These are phyloP conservation scores for Meandrusa payeni DNA, from an alignment of 2,888 invertebrate genomes.

Conservation along the genomic window DNA sequence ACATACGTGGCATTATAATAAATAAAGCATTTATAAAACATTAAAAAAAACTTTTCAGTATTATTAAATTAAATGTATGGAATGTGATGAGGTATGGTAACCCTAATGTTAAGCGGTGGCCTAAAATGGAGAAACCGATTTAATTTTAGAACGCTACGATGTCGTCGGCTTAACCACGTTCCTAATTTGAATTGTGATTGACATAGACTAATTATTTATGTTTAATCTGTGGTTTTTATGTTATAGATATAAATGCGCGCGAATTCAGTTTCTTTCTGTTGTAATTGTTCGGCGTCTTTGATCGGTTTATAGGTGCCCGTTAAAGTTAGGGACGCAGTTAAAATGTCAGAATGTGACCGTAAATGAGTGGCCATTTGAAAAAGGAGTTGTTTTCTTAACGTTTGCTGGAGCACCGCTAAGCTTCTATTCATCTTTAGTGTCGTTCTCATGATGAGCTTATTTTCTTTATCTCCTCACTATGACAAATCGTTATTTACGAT, in stretches of 20 bases:
- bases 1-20: too few relatives aligned
- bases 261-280: constrained; percentile 37
- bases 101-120: constrained; percentile 22
- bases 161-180: constrained; percentile 30
- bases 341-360: constrained; percentile 74
- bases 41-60: background rate
- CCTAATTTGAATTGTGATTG: constrained; percentile 56
- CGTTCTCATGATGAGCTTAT: constrained; percentile 64
- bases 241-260: constrained; percentile 33
- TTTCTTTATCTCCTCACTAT: constrained; percentile 62
- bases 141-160: constrained; percentile 42
- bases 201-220: constrained; percentile 41
- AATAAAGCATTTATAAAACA: too few relatives aligned
- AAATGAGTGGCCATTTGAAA: constrained; percentile 68
- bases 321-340: constrained; percentile 72
- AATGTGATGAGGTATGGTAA: constrained; percentile 10
- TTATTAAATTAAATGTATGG: constrained; percentile 7
- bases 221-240: constrained; percentile 22
- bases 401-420: constrained; percentile 49
- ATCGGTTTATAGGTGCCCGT: constrained; percentile 67
- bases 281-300: constrained; percentile 66
- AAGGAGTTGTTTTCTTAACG: constrained; percentile 74
- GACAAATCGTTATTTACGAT: constrained; percentile 65
- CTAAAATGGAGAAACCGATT: constrained; percentile 42
- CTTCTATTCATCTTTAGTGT: constrained; percentile 53